Conservation (phyloP, 2,797 vertebrate genomes). For the Trichosurus vulpecula region DNA sequence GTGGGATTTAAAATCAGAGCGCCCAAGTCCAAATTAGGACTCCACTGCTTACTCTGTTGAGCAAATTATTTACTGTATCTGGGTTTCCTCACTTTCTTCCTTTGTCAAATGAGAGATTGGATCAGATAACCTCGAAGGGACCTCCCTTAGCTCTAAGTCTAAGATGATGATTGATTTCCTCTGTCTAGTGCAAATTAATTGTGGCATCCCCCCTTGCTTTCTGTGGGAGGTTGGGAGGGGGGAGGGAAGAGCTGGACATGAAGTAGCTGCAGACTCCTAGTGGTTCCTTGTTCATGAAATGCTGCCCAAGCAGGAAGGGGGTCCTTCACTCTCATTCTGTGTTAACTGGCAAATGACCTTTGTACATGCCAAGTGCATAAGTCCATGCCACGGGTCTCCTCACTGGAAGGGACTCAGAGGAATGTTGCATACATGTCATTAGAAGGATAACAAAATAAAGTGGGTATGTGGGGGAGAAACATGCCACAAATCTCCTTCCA, state of each 20-base stretch:
- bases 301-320: not conserved
- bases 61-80: not conserved
- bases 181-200: not conserved
- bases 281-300: not conserved
- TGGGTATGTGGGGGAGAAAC: not conserved
- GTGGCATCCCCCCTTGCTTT: not conserved
- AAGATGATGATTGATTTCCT: not conserved
- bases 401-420: not conserved
- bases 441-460: not conserved
- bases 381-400: not conserved
- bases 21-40: not conserved
- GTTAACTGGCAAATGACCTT: not conserved
- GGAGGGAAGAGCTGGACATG: not conserved
- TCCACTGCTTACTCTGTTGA: not conserved
- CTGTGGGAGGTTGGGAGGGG: not conserved
- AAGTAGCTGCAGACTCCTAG: not conserved
- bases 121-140: not conserved
- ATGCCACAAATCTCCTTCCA: conserved; percentile 12
- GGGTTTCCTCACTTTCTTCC: not conserved
- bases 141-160: not conserved
- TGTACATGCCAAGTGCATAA: not conserved
- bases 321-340: not conserved
- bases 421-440: not conserved
- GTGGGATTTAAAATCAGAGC: not conserved
- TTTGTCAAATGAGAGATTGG: not conserved